A percentile compares a stretch with the other conserved stretches of the same genome.
phyloP scores from a whole-genome alignment of 2,888 invertebrate genomes.

The Acleris holmiana region DNA sequence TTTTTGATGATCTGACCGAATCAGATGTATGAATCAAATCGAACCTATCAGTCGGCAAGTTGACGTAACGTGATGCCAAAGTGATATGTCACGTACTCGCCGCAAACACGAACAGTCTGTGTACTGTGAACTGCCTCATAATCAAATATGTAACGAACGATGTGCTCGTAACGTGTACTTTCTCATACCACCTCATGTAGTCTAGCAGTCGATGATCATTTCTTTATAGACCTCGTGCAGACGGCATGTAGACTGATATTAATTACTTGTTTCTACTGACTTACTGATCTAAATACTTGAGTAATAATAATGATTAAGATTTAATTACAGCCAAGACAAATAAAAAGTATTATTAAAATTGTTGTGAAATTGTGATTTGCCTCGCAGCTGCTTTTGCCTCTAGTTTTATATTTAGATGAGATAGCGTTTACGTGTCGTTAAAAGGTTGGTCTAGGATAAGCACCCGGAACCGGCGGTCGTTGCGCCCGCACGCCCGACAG shows the following conservation, averaged over 20 bases:
- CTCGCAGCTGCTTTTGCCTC: too few species aligned
- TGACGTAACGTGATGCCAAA: slow-evolving; percentile 23
- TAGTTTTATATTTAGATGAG: background rate
- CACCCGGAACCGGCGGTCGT: slow-evolving; percentile 36
- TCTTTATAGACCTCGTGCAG: slow-evolving; percentile 22
- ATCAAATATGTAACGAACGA: slow-evolving; percentile 6
- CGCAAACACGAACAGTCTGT: slow-evolving; percentile 2
- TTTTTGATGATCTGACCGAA: background rate
- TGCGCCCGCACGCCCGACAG: slow-evolving; percentile 22
- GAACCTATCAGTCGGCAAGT: slow-evolving; percentile 6
- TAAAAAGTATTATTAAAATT: too few species aligned
- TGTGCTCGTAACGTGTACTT: background rate
- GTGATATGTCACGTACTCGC: slow-evolving; percentile 30
- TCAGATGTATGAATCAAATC: slow-evolving; percentile 9
- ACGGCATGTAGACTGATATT: slow-evolving; percentile 14
- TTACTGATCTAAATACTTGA: slow-evolving; percentile 23
- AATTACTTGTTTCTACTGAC: slow-evolving; percentile 24
- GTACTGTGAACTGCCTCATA: slow-evolving; percentile 5
- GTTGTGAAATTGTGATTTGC: too few species aligned
- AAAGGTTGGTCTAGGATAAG: slow-evolving; percentile 8
- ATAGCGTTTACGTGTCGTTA: background rate
- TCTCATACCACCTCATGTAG: background rate
- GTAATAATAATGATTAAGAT: slow-evolving; percentile 11
- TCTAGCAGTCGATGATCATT: background rate
- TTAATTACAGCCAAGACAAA: background rate